Evolutionary conservation across 1,140 invertebrate genomes (phyloP).

Genomic region (silkworm (Bombyx mori)): ASM3026992v2 NC_085119.1:1825001-1825500

Average conservation of each 20-base stretch:
- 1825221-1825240: not conserved
- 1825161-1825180: conserved; percentile 25
- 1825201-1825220: not conserved
- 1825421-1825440: no score
- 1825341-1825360: conserved; percentile 6
- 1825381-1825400: conserved; percentile 37
- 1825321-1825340: conserved; percentile 1
- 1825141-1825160: conserved; percentile 23
- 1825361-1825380: conserved; percentile 15
- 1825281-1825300: not conserved
- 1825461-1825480: conserved; percentile 1
- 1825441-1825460: no score
- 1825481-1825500: not conserved
- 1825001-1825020: conserved; percentile 17
- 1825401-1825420: conserved; percentile 34
- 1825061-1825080: conserved; percentile 16
- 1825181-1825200: conserved; percentile 21
- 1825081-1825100: conserved; percentile 10
- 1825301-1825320: not conserved
- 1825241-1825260: not conserved
- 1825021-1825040: conserved; percentile 20
- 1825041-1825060: conserved; percentile 17
- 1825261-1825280: not conserved
- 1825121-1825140: conserved; percentile 15
- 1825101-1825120: conserved; percentile 16